Percentiles rank a stretch among this genome's conserved stretches.
Evolutionary conservation across 2,113 vertebrate species (phyloP).

Genomic region (Trichechus manatus): DNA sequence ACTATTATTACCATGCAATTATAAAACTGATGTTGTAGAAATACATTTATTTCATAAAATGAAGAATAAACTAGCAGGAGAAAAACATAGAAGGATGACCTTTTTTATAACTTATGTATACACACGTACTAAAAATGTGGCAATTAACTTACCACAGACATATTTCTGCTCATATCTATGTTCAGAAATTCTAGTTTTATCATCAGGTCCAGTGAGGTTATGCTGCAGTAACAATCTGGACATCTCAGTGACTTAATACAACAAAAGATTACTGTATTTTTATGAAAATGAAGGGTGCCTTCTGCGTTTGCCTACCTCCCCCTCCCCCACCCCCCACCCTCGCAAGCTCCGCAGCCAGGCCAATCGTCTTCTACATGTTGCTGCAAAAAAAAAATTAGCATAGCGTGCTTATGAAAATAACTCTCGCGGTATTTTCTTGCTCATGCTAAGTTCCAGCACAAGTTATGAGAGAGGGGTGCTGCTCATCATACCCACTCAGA

Average conservation of each 20-base stretch:
- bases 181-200: slow-evolving; percentile 22
- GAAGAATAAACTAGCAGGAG: background rate
- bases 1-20: background rate
- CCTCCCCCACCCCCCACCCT: too few relatives aligned
- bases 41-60: slow-evolving; percentile 19
- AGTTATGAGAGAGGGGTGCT: background rate
- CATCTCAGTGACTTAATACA: background rate
- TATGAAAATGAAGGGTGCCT: too few relatives aligned
- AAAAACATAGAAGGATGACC: background rate
- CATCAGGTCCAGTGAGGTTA: background rate
- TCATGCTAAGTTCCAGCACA: background rate
- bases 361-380: too few relatives aligned
- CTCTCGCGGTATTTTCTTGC: too few relatives aligned
- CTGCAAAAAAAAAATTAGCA: too few relatives aligned
- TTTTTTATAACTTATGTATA: background rate
- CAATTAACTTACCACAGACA: background rate
- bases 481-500: background rate
- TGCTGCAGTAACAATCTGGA: background rate
- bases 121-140: background rate
- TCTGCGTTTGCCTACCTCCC: too few relatives aligned
- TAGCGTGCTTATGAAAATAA: too few relatives aligned
- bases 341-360: too few relatives aligned
- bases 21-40: background rate
- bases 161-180: background rate
- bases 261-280: background rate